These are phyloP conservation scores for Sturnira hondurensis DNA, from an alignment of 2,113 vertebrate genomes.

Conservation along the genomic window DNA sequence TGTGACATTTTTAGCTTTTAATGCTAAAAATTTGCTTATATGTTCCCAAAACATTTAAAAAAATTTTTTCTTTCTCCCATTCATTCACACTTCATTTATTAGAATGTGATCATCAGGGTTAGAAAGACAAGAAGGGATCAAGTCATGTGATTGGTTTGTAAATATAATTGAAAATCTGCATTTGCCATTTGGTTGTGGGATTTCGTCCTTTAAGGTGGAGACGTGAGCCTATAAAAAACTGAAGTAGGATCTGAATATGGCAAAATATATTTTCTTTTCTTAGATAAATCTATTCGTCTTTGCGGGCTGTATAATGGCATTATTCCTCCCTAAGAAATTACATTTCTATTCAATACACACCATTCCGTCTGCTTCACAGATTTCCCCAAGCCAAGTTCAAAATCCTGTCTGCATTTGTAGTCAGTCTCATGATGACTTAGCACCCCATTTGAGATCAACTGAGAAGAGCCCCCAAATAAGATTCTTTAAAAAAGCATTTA, in stretches of 20 bases:
- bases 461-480: neutral
- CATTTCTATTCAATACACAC: conserved; percentile 59
- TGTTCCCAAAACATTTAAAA: neutral
- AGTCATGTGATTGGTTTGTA: neutral
- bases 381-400: conserved; percentile 40
- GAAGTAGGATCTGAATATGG: conserved; percentile 46
- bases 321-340: conserved; percentile 56
- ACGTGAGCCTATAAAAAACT: conserved; percentile 55
- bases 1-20: conserved; percentile 24
- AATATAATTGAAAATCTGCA: conserved; percentile 32
- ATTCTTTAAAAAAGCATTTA: conserved; percentile 16
- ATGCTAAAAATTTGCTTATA: neutral
- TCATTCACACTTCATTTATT: conserved; percentile 13
- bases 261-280: conserved; percentile 66
- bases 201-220: conserved; percentile 52
- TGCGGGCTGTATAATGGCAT: conserved; percentile 57
- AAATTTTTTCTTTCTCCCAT: neutral
- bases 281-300: conserved; percentile 61
- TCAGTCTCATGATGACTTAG: neutral
- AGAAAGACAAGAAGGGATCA: neutral
- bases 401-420: conserved; percentile 2
- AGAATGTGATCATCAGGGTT: neutral
- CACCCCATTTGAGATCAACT: neutral
- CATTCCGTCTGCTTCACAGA: conserved; percentile 33
- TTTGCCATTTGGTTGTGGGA: conserved; percentile 27